A percentile compares a stretch with the other conserved stretches of the same genome.
phyloP scores from a whole-genome alignment of 2,888 invertebrate genomes.

The Leptura quadrifasciata region DNA sequence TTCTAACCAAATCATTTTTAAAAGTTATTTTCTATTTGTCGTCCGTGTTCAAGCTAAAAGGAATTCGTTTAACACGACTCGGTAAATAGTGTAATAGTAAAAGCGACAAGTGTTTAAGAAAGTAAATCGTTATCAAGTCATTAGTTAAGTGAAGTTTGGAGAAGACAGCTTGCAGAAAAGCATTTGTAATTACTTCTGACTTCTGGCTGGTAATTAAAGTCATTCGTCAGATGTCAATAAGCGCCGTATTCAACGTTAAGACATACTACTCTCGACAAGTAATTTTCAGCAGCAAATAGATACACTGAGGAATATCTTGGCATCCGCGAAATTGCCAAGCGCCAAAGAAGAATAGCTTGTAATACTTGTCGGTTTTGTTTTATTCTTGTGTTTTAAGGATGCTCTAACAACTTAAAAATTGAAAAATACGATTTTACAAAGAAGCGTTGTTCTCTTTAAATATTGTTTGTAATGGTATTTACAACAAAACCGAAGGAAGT shows the following conservation, averaged over 20 bases:
- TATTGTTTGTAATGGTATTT: neutral
- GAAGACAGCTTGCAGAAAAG: conserved; percentile 56
- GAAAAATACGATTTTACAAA: neutral
- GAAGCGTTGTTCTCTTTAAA: no score
- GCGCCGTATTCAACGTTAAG: conserved; percentile 43
- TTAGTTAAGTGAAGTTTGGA: conserved; percentile 58
- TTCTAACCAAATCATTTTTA: conserved; percentile 7
- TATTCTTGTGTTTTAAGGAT: neutral
- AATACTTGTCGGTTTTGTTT: conserved; percentile 12
- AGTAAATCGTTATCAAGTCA: conserved; percentile 59
- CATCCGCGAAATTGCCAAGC: conserved; percentile 37
- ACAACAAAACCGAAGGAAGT: no score
- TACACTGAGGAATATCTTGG: conserved; percentile 34
- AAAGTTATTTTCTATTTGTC: conserved; percentile 6
- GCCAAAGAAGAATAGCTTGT: conserved; percentile 27
- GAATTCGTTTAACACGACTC: conserved; percentile 35
- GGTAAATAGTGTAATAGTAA: conserved; percentile 45
- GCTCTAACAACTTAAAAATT: neutral
- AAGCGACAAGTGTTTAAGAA: conserved; percentile 52
- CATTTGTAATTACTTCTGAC: conserved; percentile 63
- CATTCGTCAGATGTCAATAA: conserved; percentile 63
- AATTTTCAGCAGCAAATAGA: conserved; percentile 50
- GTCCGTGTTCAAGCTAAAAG: conserved; percentile 25
- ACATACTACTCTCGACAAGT: conserved; percentile 35
- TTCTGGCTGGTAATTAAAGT: conserved; percentile 61